phyloP scores from a whole-genome alignment of 2,888 invertebrate genomes.

The Abrostola tripartita region DNA sequence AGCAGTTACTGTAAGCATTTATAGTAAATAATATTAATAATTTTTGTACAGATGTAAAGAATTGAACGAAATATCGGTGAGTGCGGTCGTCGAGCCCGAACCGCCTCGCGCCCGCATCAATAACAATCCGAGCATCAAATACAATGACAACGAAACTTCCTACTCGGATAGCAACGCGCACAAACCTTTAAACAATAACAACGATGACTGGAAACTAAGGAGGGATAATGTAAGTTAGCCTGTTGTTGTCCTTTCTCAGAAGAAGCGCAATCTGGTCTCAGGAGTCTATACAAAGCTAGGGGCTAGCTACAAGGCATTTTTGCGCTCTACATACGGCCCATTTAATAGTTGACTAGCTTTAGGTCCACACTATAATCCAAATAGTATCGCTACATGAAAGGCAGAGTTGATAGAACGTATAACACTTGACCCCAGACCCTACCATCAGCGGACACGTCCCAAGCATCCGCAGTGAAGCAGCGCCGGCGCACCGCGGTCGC shows the following conservation, averaged over 20 bases:
- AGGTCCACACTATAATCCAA: too few species aligned
- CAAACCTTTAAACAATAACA: conserved; percentile 76
- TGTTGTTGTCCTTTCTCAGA: too few species aligned
- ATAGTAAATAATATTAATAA: too few species aligned
- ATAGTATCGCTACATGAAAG: too few species aligned
- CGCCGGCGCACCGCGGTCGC: conserved; percentile 73
- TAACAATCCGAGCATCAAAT: conserved; percentile 73
- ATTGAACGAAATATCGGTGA: conserved; percentile 76
- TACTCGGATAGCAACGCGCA: conserved; percentile 75
- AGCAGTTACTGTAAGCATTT: too few species aligned
- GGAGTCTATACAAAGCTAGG: too few species aligned
- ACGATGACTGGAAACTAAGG: conserved; percentile 74
- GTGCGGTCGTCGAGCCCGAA: conserved; percentile 65
- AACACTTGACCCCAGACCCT: conserved; percentile 53
- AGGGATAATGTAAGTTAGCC: conserved; percentile 73
- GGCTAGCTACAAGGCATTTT: too few species aligned
- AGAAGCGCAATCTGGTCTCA: too few species aligned
- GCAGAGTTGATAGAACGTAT: too few species aligned
- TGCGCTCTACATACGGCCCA: too few species aligned
- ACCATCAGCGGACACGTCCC: conserved; percentile 68
- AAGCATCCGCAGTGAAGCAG: conserved; percentile 59
- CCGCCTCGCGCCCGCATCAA: conserved; percentile 61
- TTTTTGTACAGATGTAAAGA: conserved; percentile 75
- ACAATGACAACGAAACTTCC: conserved; percentile 78
- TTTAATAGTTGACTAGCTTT: too few species aligned